Evolutionary conservation across 2,113 vertebrate genomes (phyloP).

Genomic region (Myotis yumanensis): DNA sequence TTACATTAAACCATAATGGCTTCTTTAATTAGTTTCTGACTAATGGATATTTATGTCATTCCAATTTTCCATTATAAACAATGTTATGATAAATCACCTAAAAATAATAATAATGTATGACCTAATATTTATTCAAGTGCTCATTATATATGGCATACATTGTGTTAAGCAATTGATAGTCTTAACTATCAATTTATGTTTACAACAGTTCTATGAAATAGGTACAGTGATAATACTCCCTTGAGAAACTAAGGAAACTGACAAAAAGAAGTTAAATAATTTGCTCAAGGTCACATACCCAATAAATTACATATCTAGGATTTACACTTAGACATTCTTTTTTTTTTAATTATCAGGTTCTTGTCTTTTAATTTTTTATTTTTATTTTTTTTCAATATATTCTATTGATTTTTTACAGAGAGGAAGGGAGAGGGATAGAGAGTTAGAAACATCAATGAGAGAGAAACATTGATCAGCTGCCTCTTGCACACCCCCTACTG

Average conservation of each 20-base stretch:
- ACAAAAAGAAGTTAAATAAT: conserved; percentile 12
- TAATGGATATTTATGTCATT: neutral
- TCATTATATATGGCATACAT: neutral
- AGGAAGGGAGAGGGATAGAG: too few species aligned
- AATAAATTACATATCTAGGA: neutral
- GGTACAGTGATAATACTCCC: neutral
- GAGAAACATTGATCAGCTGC: too few species aligned
- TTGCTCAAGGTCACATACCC: neutral
- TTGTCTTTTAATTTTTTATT: too few species aligned
- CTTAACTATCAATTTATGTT: neutral
- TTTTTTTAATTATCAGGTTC: too few species aligned
- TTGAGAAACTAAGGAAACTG: conserved; percentile 37
- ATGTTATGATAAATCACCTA: neutral
- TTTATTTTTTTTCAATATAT: too few species aligned
- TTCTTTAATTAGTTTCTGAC: conserved; percentile 56
- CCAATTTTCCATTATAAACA: conserved; percentile 48
- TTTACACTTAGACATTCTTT: neutral
- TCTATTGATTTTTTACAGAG: too few species aligned
- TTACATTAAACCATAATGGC: neutral
- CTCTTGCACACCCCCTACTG: too few species aligned
- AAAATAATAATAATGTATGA: neutral
- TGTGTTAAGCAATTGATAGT: neutral
- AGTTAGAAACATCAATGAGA: too few species aligned
- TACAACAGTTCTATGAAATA: neutral
- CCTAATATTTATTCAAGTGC: conserved; percentile 25